Evolutionary conservation across 2,113 vertebrate species (phyloP).

Genomic region (Pluvialis apricaria): DNA sequence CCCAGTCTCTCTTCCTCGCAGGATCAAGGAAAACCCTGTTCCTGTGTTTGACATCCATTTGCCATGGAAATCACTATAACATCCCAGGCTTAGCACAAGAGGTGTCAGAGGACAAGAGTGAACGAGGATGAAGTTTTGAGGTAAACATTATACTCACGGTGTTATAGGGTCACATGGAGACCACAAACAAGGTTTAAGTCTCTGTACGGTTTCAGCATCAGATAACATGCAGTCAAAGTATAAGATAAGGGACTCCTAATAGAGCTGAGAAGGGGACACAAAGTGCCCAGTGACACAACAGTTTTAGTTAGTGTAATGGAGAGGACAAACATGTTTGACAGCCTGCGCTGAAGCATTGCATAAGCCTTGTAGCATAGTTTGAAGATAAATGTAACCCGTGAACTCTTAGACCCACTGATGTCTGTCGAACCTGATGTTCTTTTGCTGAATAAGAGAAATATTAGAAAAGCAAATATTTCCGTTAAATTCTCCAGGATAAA

Average conservation of each 20-base stretch:
- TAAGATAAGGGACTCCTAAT: not conserved
- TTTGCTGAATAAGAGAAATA: not conserved
- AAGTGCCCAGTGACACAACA: not conserved
- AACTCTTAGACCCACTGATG: not conserved
- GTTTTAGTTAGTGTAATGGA: not conserved
- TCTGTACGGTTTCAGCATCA: not conserved
- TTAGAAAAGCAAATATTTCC: not conserved
- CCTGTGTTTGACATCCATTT: not conserved
- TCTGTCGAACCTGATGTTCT: not conserved
- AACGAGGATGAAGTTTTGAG: not conserved
- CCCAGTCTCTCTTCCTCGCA: fast-evolving
- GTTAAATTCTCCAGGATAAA: not conserved
- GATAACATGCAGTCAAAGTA: not conserved
- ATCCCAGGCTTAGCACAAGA: not conserved
- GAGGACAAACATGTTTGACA: not conserved
- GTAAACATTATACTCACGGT: not conserved
- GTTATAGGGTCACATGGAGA: not conserved
- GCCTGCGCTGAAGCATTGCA: not conserved
- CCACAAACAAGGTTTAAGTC: not conserved
- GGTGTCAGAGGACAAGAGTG: not conserved
- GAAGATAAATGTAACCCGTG: not conserved
- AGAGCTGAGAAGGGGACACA: not conserved
- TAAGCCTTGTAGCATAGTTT: not conserved
- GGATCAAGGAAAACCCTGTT: not conserved
- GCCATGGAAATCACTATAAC: not conserved